These are phyloP conservation scores for Hippocampus mohnikei DNA, from an alignment of 2,113 vertebrate genomes.

Conservation along the genomic window DNA sequence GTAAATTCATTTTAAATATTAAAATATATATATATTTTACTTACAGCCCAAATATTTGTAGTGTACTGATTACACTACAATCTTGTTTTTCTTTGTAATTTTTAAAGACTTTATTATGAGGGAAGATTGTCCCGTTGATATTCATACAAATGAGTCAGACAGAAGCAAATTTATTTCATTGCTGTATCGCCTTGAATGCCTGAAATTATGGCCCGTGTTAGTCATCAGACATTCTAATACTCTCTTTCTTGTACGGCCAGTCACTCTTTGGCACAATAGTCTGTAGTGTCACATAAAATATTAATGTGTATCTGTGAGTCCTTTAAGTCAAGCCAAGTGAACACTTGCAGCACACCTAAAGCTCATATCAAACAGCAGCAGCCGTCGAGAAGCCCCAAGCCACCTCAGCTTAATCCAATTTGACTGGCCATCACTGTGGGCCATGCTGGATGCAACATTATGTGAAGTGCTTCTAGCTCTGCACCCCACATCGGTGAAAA, in stretches of 20 bases:
- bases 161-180: conserved; percentile 11
- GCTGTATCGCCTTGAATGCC: conserved; percentile 14
- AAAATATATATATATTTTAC: neutral
- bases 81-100: neutral
- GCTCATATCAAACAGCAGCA: conserved; percentile 76
- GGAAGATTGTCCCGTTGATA: neutral
- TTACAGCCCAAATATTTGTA: neutral
- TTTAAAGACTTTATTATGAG: neutral
- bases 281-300: conserved; percentile 57
- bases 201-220: conserved; percentile 19
- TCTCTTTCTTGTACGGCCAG: conserved; percentile 46
- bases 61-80: neutral
- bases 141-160: conserved; percentile 13
- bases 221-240: conserved; percentile 28
- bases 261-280: conserved; percentile 50
- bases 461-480: conserved; percentile 69
- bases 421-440: conserved; percentile 76
- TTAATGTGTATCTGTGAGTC: conserved; percentile 62
- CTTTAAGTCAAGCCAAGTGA: conserved; percentile 73
- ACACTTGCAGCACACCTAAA: conserved; percentile 74
- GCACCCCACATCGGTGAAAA: conserved; percentile 63
- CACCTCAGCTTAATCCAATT: conserved; percentile 78
- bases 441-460: conserved; percentile 70
- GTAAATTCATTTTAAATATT: too few relatives aligned
- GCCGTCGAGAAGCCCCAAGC: conserved; percentile 73